Evolutionary conservation across 1,140 invertebrate species (phyloP), one percentile per base, ranked within the genome.

Genomic region (Oryctes rhinoceros): DNA sequence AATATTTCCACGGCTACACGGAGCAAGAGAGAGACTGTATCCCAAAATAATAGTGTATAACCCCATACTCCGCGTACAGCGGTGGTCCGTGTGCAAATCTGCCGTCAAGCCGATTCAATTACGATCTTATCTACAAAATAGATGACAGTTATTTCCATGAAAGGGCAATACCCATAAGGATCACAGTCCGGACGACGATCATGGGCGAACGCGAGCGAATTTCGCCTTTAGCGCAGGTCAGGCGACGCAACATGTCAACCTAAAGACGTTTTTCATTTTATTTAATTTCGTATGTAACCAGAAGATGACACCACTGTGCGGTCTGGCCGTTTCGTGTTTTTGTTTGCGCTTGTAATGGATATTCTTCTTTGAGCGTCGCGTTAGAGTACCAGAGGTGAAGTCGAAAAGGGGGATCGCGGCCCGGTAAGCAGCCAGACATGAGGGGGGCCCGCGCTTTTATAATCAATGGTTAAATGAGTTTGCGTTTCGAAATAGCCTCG

Each of bases 101-200:
- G 84, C 85, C 85, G 86, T 86, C 86, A 86, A 83, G 82, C 84
- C 84, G 86, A 87, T 87, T 87, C 87, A 87, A 87, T 87, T 87
- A 87, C 87, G 87, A 87, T 87, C 84, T 87, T 87, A 87, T 87
- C 87, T 86, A 49, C 80, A 86, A 87, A 87, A 87, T 86, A 86
- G 87, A 87, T 87, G 87, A 87, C 87, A 87, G 87, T 87, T 87
- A 87, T 87, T 87, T 87, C 86, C 86, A 87, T 87, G 86, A 86
- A 85, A 87, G 84, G 86, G 86, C 86, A 85, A 84, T 84, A 84
- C 82, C 84, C 83, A 83, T 86, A 86, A 86, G 77, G 80, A 81
- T 78, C 80, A 78, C 80, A 39, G 59, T 75, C 24, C 47, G 18
- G 62, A 13, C 71, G 39, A 18, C 44, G 37, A 39, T 67, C 62